phyloP scores from a whole-genome alignment of 1,140 invertebrate species.

The Conus ventricosus region DNA sequence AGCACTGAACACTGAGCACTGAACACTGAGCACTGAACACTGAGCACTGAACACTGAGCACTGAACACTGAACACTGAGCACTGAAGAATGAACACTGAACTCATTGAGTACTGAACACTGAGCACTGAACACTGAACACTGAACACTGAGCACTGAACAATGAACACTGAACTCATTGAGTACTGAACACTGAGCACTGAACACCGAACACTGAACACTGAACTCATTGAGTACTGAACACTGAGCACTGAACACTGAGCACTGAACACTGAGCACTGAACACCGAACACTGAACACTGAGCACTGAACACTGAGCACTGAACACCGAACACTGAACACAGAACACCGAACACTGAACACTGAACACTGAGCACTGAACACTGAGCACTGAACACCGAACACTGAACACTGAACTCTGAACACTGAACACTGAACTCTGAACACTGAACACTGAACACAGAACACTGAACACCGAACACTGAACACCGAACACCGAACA shows the following conservation, averaged over 20 bases:
- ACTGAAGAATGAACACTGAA: no score
- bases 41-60: background rate
- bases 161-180: background rate
- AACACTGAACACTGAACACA: no score
- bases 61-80: background rate
- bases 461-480: no score
- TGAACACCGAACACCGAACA: no score
- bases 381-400: background rate
- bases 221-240: no score
- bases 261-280: background rate
- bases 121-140: no score
- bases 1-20: background rate
- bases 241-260: background rate
- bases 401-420: background rate
- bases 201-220: background rate
- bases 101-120: no score
- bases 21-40: background rate
- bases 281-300: background rate
- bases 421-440: no score
- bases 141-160: background rate
- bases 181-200: background rate
- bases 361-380: no score
- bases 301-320: background rate
- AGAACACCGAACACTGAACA: no score
- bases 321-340: no score